These are phyloP conservation scores for Lampris megalopsis DNA, from an alignment of 2,113 vertebrate genomes.

Conservation along the genomic window DNA sequence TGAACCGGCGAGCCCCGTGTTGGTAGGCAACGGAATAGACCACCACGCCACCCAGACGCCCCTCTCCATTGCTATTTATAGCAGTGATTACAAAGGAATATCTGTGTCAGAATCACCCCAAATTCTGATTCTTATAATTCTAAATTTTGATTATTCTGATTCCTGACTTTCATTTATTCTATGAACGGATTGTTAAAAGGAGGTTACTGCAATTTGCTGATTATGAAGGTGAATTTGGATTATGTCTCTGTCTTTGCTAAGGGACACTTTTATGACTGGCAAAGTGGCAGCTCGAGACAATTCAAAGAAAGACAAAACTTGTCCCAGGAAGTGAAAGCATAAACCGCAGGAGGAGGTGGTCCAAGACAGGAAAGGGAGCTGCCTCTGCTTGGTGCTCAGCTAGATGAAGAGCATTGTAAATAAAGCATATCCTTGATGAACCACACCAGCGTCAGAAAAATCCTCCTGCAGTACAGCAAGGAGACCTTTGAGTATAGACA, in stretches of 20 bases:
- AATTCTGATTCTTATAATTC: neutral
- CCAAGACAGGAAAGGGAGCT: neutral
- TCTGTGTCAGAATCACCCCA: neutral
- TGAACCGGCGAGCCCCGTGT: too few relatives aligned
- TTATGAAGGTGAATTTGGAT: neutral
- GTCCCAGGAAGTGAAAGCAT: neutral
- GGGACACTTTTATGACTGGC: conserved; percentile 50
- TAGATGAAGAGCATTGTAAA: conserved; percentile 11
- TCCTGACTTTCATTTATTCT: neutral
- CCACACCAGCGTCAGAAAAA: conserved; percentile 24
- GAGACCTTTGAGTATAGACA: conserved; percentile 41
- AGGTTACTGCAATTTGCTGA: neutral
- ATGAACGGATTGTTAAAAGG: neutral
- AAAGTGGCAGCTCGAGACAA: conserved; percentile 44
- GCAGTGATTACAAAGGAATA: too few relatives aligned
- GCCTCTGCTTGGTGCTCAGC: neutral
- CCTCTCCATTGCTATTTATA: too few relatives aligned
- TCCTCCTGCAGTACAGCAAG: conserved; percentile 33
- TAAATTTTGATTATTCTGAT: neutral
- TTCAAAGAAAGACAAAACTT: conserved; percentile 35
- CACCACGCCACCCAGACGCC: too few relatives aligned
- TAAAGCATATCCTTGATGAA: conserved; percentile 28
- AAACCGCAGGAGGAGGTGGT: conserved; percentile 3
- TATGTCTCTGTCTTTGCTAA: conserved; percentile 10
- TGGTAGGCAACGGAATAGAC: too few relatives aligned